Percentiles rank a stretch among this genome's conserved stretches.
Evolutionary conservation across 2,888 invertebrate species (phyloP).

Genomic region (Drosophila subsilvestris): DNA sequence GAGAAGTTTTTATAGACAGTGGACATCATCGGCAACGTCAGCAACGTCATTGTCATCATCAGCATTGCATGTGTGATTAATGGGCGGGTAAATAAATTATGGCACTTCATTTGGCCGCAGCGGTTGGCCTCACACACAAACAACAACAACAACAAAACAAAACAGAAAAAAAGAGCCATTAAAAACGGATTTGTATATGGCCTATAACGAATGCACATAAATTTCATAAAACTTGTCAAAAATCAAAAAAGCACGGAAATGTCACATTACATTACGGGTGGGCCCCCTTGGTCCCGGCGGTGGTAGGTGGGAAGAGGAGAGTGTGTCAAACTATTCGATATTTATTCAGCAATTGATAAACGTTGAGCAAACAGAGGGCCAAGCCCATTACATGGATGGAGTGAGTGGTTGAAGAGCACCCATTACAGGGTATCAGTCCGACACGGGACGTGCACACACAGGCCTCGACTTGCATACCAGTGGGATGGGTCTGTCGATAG

Average conservation of each 20-base stretch:
- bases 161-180: constrained; percentile 22
- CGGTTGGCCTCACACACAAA: constrained; percentile 4
- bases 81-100: constrained; percentile 65
- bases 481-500: constrained; percentile 85
- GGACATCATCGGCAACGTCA: constrained; percentile 12
- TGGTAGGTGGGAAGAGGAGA: not conserved
- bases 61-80: constrained; percentile 64
- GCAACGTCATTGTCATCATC: constrained; percentile 42
- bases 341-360: constrained; percentile 59
- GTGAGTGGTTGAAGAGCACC: constrained; percentile 17
- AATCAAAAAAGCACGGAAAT: constrained; percentile 64
- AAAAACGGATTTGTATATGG: constrained; percentile 51
- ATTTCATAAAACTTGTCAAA: constrained; percentile 67
- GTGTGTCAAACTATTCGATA: constrained; percentile 21
- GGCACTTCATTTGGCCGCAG: constrained; percentile 60
- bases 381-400: constrained; percentile 41
- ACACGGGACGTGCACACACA: constrained; percentile 85
- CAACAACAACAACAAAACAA: constrained; percentile 29
- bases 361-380: constrained; percentile 36
- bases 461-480: constrained; percentile 85
- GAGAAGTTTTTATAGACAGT: constrained; percentile 25
- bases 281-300: no score
- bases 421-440: constrained; percentile 85
- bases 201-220: constrained; percentile 55
- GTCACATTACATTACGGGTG: constrained; percentile 49